phyloP scores from a whole-genome alignment of 92 coral and sea anemone species.

The Porites evermanni region DNA sequence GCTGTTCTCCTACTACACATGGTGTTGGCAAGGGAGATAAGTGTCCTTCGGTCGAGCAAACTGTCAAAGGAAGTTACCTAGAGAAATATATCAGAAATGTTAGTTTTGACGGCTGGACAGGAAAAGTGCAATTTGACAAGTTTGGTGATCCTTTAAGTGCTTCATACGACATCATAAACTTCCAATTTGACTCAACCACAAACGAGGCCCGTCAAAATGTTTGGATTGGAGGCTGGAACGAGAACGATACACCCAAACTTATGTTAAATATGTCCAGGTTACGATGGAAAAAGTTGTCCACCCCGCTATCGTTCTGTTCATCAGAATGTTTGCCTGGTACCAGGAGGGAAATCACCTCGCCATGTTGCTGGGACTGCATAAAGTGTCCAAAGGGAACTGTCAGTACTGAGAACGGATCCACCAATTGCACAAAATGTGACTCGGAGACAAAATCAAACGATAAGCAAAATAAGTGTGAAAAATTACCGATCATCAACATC shows the following conservation, averaged over 20 bases:
- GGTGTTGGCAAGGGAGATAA: neutral
- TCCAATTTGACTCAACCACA: constrained; percentile 34
- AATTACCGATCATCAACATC: constrained; percentile 53
- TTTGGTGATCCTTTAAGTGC: constrained; percentile 81
- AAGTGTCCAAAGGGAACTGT: constrained; percentile 53
- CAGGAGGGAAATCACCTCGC: constrained; percentile 50
- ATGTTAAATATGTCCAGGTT: neutral
- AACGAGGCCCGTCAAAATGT: neutral
- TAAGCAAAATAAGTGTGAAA: constrained; percentile 56
- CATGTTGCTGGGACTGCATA: constrained; percentile 88
- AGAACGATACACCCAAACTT: neutral
- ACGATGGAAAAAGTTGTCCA: constrained; percentile 70
- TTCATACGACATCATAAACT: constrained; percentile 74
- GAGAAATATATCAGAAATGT: constrained; percentile 23
- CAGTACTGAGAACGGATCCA: constrained; percentile 58
- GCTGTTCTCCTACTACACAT: constrained; percentile 46
- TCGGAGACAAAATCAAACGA: constrained; percentile 59
- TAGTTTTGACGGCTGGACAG: constrained; percentile 71
- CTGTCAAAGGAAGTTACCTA: constrained; percentile 7
- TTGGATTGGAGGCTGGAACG: constrained; percentile 70
- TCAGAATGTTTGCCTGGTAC: constrained; percentile 73
- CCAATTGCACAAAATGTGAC: constrained; percentile 69
- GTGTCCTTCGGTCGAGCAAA: constrained; percentile 13
- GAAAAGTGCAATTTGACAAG: constrained; percentile 64
- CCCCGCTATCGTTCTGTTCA: constrained; percentile 74